Evolutionary conservation across 2,888 invertebrate species (phyloP).

Genomic region (Thymelicus sylvestris): DNA sequence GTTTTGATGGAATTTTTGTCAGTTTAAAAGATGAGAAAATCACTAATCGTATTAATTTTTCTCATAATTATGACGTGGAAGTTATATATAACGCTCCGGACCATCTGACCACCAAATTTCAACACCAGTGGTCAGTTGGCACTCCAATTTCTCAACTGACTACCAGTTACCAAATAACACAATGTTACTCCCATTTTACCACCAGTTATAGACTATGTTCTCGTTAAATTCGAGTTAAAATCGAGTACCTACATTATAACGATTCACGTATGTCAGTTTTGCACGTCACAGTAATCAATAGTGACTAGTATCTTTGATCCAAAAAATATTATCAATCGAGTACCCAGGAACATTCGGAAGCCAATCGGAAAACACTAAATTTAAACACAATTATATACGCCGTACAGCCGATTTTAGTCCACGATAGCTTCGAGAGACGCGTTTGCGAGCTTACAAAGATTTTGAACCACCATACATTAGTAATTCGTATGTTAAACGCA

Average conservation of each 20-base stretch:
- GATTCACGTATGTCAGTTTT: background rate
- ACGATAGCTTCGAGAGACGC: constrained; percentile 16
- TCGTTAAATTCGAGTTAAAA: background rate
- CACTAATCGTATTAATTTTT: no score
- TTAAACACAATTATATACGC: constrained; percentile 24
- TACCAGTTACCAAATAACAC: no score
- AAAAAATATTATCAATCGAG: constrained; percentile 15
- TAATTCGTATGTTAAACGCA: constrained; percentile 20
- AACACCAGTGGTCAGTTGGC: no score
- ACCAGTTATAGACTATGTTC: no score
- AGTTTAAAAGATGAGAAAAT: no score
- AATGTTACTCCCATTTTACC: no score
- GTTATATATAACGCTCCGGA: no score
- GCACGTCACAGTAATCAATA: background rate
- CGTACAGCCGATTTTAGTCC: constrained; percentile 23
- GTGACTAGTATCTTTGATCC: background rate
- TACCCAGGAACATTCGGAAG: background rate
- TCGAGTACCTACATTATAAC: background rate
- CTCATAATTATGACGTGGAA: no score
- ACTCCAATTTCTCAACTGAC: no score
- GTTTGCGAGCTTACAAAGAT: constrained; percentile 20
- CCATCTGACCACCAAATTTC: no score
- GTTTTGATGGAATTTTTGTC: no score
- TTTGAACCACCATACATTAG: constrained; percentile 7
- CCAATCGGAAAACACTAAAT: constrained; percentile 10